A percentile compares a stretch with the other conserved stretches of the same genome.
Conservation (phyloP, 2,888 invertebrate species). For the Gnatocerus cornutus region DNA sequence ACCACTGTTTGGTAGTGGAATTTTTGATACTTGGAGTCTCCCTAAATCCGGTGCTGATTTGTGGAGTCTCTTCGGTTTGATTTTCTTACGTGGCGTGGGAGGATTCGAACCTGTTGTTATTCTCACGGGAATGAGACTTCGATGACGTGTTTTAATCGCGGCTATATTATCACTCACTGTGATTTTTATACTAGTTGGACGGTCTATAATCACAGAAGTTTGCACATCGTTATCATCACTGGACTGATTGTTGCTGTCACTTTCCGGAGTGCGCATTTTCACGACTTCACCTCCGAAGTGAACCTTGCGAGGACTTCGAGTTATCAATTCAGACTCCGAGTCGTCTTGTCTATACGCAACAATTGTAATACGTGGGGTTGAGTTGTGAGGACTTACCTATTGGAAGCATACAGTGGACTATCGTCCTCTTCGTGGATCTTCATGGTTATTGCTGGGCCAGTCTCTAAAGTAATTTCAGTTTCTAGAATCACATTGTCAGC, state of each 20-base stretch:
- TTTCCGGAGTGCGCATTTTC: constrained; percentile 89
- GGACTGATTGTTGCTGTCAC: constrained; percentile 79
- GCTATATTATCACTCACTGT: constrained; percentile 60
- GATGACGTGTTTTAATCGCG: constrained; percentile 58
- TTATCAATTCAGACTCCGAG: constrained; percentile 70
- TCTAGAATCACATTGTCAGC: constrained; percentile 84
- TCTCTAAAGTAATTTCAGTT: constrained; percentile 87
- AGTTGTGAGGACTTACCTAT: not conserved
- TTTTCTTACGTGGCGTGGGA: constrained; percentile 70
- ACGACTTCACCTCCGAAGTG: constrained; percentile 91
- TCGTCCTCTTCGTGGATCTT: constrained; percentile 82
- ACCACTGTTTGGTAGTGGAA: constrained; percentile 55
- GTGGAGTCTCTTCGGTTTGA: constrained; percentile 61
- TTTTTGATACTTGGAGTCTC: constrained; percentile 54
- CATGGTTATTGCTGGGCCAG: constrained; percentile 88
- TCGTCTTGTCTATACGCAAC: constrained; percentile 64
- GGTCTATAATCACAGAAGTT: constrained; percentile 46
- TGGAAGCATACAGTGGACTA: constrained; percentile 2
- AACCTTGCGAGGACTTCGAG: constrained; percentile 81
- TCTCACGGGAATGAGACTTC: constrained; percentile 72
- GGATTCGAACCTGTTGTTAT: constrained; percentile 62
- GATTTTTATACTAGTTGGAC: constrained; percentile 56
- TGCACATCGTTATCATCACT: constrained; percentile 60
- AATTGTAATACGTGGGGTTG: too few species aligned
- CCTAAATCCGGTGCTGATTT: constrained; percentile 64